phyloP scores from a whole-genome alignment of 2,113 vertebrate species.

The Amia ocellicauda region DNA sequence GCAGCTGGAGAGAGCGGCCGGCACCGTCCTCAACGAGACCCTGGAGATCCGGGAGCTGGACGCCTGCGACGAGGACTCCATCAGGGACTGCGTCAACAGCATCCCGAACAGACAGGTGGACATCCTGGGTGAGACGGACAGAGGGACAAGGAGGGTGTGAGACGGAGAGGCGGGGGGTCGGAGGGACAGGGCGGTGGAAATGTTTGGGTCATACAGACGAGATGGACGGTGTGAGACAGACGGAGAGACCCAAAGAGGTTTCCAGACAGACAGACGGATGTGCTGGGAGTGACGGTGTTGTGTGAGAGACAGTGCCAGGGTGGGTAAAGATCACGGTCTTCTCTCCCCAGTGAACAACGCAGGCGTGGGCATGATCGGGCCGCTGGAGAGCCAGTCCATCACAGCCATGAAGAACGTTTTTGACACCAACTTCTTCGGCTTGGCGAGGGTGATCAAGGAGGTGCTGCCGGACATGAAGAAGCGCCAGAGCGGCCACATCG shows the following conservation, averaged over 20 bases:
- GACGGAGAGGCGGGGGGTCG: not conserved
- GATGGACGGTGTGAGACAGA: too few relatives aligned
- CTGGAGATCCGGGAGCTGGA: constrained; percentile 67
- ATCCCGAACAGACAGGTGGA: constrained; percentile 55
- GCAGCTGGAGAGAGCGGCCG: constrained; percentile 55
- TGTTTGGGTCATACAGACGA: too few relatives aligned
- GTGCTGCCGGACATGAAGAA: constrained; percentile 67
- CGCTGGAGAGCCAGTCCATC: constrained; percentile 69
- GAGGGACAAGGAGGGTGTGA: not conserved
- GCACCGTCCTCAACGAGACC: constrained; percentile 48
- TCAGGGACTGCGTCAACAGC: constrained; percentile 64
- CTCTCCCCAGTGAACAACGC: constrained; percentile 66
- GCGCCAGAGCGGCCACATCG: constrained; percentile 54
- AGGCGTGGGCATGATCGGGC: constrained; percentile 68
- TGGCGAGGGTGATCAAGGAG: constrained; percentile 63
- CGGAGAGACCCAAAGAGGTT: too few relatives aligned
- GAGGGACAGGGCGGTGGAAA: too few relatives aligned
- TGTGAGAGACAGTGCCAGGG: too few relatives aligned
- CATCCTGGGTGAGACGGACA: constrained; percentile 39
- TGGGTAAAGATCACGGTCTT: too few relatives aligned
- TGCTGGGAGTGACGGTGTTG: too few relatives aligned
- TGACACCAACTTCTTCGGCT: constrained; percentile 70
- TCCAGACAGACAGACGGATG: too few relatives aligned
- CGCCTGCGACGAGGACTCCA: constrained; percentile 62
- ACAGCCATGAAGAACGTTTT: constrained; percentile 57